Conservation (phyloP, 2,888 invertebrate species). For the Drosophila suboccidentalis region DNA sequence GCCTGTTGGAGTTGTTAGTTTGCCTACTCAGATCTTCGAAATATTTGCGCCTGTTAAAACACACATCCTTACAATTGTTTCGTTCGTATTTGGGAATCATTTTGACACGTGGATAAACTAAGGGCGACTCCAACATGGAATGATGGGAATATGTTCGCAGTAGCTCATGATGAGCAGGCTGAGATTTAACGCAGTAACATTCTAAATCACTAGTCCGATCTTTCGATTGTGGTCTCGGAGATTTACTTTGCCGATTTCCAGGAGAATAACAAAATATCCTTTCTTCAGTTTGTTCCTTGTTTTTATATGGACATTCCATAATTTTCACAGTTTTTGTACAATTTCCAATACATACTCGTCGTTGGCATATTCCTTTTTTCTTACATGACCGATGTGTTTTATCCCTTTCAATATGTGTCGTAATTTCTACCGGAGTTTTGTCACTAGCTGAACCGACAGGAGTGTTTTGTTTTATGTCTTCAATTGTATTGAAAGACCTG, state of each 20-base stretch:
- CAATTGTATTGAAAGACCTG: background rate
- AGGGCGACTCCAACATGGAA: background rate
- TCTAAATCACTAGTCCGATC: background rate
- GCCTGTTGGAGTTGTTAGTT: background rate
- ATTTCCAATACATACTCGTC: background rate
- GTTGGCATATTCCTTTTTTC: background rate
- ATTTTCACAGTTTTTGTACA: background rate
- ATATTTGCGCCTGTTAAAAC: background rate
- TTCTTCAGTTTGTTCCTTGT: background rate
- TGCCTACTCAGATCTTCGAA: background rate
- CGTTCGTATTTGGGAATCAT: background rate
- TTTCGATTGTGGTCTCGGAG: background rate
- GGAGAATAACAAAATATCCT: no score
- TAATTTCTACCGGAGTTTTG: background rate
- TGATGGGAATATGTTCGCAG: background rate
- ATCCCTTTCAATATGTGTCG: slow-evolving; percentile 1
- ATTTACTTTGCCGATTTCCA: background rate
- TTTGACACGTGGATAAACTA: slow-evolving; percentile 3
- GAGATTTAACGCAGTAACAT: background rate
- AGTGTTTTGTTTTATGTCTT: background rate
- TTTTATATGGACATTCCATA: background rate
- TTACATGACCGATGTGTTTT: background rate
- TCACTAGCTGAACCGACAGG: background rate
- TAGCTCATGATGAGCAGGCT: background rate
- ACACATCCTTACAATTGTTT: background rate